Evolutionary conservation across 2,113 vertebrate genomes (phyloP), one percentile per base, ranked within the genome.

Genomic region (Brachirus orientalis): DNA sequence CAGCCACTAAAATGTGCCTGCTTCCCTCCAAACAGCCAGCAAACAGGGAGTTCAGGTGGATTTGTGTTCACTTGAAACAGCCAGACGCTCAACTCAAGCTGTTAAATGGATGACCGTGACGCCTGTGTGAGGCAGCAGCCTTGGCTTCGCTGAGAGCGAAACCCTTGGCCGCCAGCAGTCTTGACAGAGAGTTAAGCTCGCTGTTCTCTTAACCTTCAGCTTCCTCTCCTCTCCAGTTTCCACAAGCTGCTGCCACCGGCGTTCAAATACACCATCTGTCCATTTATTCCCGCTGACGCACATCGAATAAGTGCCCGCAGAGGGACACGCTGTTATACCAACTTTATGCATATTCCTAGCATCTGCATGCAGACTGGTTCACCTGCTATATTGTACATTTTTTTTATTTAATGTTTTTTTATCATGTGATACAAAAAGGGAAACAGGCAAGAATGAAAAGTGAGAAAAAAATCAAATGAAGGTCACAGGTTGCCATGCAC

Each of bases 141-240:
- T 90, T 80, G 71, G 69, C 63, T 18, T 50, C 16, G 45, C 74
- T 76, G 64, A 85, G 77, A 73, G 75, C 57, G 2, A 66, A 79
- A 69, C 75, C 77, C 68, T 80, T 57, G 74, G 70, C 77, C 22
- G 38, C 61, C 33, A 35, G 13, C 59, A 63, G 77, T 67, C 67
- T 67, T 73, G 72, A 77, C 80, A 75, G 77, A 75, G 82, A 83
- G 75, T 75, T 84, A 73, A 85, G 76, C 47, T 85, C 52, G 59
- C 79, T 78, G 80, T 75, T 86, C 83, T 84, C 79, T 86, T 89
- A 70, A 85, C 86, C 86, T 82, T 85, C 69, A 84, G 68, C 75
- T 75, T 52, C 67, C 53, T 68, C 45, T 52, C 33, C 50, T 74
- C 62, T 60, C 10, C 68, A 47, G 61, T 59, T 64, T 59, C 56